These are phyloP conservation scores for Ceryle rudis DNA, from an alignment of 2,797 vertebrate genomes.

Conservation along the genomic window DNA sequence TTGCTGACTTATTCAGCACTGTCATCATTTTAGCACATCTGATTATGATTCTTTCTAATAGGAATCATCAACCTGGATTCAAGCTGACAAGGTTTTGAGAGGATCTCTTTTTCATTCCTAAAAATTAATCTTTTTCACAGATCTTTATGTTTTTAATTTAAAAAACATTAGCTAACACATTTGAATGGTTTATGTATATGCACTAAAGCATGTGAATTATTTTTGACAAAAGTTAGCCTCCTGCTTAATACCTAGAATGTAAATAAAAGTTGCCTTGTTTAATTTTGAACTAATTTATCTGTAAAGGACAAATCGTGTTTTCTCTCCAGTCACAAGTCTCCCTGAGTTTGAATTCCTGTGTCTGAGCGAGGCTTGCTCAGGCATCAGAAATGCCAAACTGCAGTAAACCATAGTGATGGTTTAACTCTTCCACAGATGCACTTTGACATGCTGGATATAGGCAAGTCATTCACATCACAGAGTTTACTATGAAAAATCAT, in stretches of 20 bases:
- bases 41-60: constrained; percentile 55
- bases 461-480: background rate
- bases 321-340: background rate
- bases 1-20: constrained; percentile 15
- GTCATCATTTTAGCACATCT: constrained; percentile 36
- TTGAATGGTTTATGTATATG: constrained; percentile 44
- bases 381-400: background rate
- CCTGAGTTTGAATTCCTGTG: background rate
- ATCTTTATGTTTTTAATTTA: constrained; percentile 69
- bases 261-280: constrained; percentile 54
- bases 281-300: constrained; percentile 48
- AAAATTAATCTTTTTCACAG: constrained; percentile 38
- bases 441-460: background rate
- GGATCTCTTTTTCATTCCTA: constrained; percentile 26
- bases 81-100: constrained; percentile 12
- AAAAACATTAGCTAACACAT: constrained; percentile 66
- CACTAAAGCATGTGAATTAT: constrained; percentile 41
- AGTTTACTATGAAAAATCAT: background rate
- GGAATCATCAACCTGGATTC: constrained; percentile 46
- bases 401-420: background rate
- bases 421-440: background rate
- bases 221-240: constrained; percentile 39
- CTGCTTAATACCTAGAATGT: background rate
- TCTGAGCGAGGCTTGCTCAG: background rate
- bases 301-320: constrained; percentile 8